phyloP scores from a whole-genome alignment of 2,888 invertebrate species.

The Tachina lurida region DNA sequence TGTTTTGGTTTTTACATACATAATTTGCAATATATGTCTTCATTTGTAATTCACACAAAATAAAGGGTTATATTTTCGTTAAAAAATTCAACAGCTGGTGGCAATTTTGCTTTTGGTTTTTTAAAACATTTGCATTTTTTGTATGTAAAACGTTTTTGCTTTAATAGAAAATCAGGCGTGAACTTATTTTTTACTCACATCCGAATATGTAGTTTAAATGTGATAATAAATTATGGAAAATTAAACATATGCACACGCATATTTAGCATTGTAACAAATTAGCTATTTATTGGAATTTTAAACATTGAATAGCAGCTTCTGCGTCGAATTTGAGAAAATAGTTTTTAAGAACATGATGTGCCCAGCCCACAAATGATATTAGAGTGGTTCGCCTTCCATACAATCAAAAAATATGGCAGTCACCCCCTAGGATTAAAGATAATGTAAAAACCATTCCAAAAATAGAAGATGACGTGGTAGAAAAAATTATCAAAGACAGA shows the following conservation, averaged over 20 bases:
- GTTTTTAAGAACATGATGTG: too few relatives aligned
- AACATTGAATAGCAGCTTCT: background rate
- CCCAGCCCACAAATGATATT: too few relatives aligned
- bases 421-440: too few relatives aligned
- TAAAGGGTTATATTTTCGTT: constrained; percentile 48
- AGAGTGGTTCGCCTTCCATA: too few relatives aligned
- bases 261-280: constrained; percentile 6
- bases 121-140: constrained; percentile 56
- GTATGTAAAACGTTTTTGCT: constrained; percentile 44
- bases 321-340: background rate
- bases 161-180: constrained; percentile 56
- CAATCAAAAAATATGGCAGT: too few relatives aligned
- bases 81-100: constrained; percentile 45
- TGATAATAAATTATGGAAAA: constrained; percentile 25
- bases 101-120: background rate
- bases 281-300: background rate
- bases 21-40: constrained; percentile 27
- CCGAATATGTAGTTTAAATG: constrained; percentile 1
- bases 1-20: constrained; percentile 14
- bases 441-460: too few relatives aligned
- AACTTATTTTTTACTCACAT: constrained; percentile 8
- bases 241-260: constrained; percentile 29
- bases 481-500: too few relatives aligned
- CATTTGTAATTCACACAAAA: background rate
- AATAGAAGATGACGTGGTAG: too few relatives aligned